A percentile compares a stretch with the other conserved stretches of the same genome.
Conservation (phyloP, 1,140 invertebrate genomes). For the Pseudomyrmex flavicornis region DNA sequence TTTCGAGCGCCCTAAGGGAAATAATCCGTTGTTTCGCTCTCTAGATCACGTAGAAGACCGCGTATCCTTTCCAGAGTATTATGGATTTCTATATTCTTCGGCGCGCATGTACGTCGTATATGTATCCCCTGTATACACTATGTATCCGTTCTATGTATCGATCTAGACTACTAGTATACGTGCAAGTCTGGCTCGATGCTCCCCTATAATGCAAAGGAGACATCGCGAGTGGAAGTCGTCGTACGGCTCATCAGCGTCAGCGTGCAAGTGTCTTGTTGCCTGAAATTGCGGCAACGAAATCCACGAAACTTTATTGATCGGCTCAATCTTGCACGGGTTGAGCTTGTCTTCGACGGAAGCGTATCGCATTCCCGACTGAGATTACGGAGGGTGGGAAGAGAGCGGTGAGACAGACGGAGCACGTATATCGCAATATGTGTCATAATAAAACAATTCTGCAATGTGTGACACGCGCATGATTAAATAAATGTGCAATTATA, state of each 20-base stretch:
- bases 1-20: slow-evolving; percentile 60
- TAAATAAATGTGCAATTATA: no score
- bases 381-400: neutral
- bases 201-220: slow-evolving; percentile 43
- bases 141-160: slow-evolving; percentile 27
- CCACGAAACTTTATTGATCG: slow-evolving; percentile 35
- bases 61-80: slow-evolving; percentile 64
- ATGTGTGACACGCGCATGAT: neutral
- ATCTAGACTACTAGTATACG: slow-evolving; percentile 37
- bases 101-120: slow-evolving; percentile 32
- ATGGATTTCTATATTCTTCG: slow-evolving; percentile 62
- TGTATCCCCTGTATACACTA: neutral
- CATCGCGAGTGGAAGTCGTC: slow-evolving; percentile 44
- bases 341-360: slow-evolving; percentile 21
- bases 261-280: slow-evolving; percentile 44
- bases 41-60: slow-evolving; percentile 57
- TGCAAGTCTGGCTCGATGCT: slow-evolving; percentile 46
- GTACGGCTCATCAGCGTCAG: slow-evolving; percentile 57
- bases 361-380: neutral
- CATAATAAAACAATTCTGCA: neutral
- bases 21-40: slow-evolving; percentile 63
- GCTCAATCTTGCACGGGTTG: slow-evolving; percentile 37
- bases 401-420: neutral
- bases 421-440: slow-evolving; percentile 7
- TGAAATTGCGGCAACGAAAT: slow-evolving; percentile 56